phyloP scores from a whole-genome alignment of 1,140 invertebrate genomes.

The Apis dorsata region DNA sequence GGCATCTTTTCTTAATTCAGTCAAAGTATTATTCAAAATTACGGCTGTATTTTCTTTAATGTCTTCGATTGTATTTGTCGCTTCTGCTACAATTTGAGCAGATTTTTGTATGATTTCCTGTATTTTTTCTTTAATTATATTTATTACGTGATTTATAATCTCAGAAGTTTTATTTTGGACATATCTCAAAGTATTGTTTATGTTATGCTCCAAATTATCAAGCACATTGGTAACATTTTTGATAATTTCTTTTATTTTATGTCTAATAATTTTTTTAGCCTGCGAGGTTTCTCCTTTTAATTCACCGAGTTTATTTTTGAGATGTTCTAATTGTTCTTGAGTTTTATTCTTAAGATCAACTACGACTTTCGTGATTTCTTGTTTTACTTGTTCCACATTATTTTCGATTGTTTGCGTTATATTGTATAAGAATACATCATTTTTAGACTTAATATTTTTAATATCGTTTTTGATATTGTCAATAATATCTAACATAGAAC shows the following conservation, averaged over 20 bases:
- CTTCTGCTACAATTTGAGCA: no score
- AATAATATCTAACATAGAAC: neutral
- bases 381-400: neutral
- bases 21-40: neutral
- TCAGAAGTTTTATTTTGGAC: neutral
- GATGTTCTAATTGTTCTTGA: neutral
- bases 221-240: neutral
- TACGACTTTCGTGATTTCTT: neutral
- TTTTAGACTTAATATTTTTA: neutral
- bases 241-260: neutral
- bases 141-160: neutral
- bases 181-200: neutral
- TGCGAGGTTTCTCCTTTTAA: fast-evolving
- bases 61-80: neutral
- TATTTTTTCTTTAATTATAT: neutral
- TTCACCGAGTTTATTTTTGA: neutral
- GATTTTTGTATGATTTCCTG: neutral
- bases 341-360: neutral
- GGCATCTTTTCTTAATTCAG: neutral
- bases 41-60: neutral
- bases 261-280: neutral
- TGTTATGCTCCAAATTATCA: neutral
- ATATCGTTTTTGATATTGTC: neutral
- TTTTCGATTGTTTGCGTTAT: neutral
- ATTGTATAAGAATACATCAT: neutral